phyloP scores from a whole-genome alignment of 2,113 vertebrate genomes.

The Mionectes macconnelli region DNA sequence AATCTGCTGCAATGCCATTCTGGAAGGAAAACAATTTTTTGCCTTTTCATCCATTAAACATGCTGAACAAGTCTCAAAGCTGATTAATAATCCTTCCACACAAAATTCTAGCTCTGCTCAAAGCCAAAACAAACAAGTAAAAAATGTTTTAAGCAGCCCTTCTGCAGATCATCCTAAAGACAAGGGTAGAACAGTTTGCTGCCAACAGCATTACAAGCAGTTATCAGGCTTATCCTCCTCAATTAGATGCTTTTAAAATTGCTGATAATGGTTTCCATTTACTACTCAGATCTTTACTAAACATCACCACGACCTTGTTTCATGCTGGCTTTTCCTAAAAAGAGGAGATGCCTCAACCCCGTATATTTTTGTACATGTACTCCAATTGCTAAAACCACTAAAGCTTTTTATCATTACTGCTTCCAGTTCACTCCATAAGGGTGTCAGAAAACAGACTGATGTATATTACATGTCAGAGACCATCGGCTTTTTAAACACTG shows the following conservation, averaged over 20 bases:
- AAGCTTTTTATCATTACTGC: neutral
- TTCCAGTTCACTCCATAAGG: neutral
- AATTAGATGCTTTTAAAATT: conserved; percentile 27
- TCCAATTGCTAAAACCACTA: neutral
- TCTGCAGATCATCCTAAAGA: conserved; percentile 17
- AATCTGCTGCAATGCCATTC: neutral
- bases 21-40: neutral
- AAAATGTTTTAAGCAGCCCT: neutral
- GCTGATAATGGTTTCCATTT: neutral
- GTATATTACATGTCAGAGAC: neutral
- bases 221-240: conserved; percentile 6
- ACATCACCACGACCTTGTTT: neutral
- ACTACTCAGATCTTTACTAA: neutral
- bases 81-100: conserved; percentile 27
- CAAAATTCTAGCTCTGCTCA: neutral
- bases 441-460: neutral
- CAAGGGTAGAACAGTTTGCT: neutral
- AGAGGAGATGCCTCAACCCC: neutral
- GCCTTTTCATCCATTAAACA: neutral
- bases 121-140: conserved; percentile 48
- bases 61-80: conserved; percentile 1
- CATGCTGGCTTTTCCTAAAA: neutral
- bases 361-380: neutral
- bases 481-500: neutral
- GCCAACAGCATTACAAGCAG: conserved; percentile 26